phyloP scores from a whole-genome alignment of 2,888 invertebrate genomes.

The Myopa tessellatipennis region DNA sequence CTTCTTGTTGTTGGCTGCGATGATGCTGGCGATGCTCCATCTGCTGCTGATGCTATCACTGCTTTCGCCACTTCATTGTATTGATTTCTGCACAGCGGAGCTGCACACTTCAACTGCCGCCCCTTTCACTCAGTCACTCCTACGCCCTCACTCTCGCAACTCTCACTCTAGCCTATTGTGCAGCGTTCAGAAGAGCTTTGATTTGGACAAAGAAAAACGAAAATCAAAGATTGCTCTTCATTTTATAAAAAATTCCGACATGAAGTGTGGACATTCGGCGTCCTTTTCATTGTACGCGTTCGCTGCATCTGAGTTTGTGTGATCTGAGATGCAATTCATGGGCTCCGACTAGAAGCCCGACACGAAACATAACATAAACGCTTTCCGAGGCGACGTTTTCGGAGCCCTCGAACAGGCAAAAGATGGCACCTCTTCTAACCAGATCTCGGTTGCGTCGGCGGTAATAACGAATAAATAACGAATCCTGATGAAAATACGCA shows the following conservation, averaged over 20 bases:
- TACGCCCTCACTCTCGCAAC: conserved; percentile 2
- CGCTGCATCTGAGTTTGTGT: too few relatives aligned
- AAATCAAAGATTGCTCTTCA: background rate
- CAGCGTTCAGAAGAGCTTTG: background rate
- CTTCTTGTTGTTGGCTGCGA: conserved; percentile 30
- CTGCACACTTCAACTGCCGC: background rate
- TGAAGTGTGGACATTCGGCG: too few relatives aligned
- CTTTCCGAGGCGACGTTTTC: too few relatives aligned
- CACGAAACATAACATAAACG: too few relatives aligned
- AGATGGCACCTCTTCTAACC: too few relatives aligned
- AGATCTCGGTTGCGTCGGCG: too few relatives aligned
- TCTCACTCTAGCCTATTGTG: background rate
- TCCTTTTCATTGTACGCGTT: too few relatives aligned
- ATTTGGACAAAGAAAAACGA: background rate
- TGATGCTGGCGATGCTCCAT: background rate
- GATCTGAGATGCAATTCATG: too few relatives aligned
- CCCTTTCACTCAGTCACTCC: background rate
- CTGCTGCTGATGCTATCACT: background rate
- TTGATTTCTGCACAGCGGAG: conserved; percentile 41
- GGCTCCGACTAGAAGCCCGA: too few relatives aligned
- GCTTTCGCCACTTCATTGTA: conserved; percentile 31
- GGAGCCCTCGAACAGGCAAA: too few relatives aligned
- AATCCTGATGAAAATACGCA: too few relatives aligned
- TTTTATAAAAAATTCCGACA: background rate
- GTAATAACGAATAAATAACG: too few relatives aligned